These are phyloP conservation scores for Tiliqua scincoides DNA, from an alignment of 2,113 vertebrate species.

Conservation along the genomic window DNA sequence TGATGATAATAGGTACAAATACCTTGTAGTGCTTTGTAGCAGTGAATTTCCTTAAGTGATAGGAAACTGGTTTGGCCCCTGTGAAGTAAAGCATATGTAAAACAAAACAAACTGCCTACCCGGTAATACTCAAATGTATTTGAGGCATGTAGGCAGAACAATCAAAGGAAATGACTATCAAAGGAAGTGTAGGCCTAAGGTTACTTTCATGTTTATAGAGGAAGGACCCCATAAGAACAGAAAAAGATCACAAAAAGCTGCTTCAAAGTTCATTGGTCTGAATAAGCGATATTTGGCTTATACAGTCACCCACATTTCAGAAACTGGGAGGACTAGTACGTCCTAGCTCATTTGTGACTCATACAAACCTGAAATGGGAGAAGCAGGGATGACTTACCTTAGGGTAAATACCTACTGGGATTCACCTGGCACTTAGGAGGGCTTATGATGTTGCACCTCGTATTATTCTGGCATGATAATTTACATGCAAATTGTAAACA, in stretches of 20 bases:
- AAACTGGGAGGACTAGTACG: background rate
- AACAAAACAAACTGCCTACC: background rate
- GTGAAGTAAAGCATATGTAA: background rate
- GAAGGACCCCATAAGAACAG: background rate
- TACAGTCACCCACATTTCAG: background rate
- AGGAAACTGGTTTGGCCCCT: background rate
- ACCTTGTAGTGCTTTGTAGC: background rate
- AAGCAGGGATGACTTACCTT: background rate
- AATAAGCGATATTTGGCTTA: background rate
- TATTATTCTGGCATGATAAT: background rate
- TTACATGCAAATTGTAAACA: background rate
- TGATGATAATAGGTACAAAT: accelerated
- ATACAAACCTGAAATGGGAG: background rate
- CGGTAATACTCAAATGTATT: background rate
- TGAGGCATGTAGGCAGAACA: background rate
- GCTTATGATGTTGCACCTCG: background rate
- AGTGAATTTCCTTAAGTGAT: background rate
- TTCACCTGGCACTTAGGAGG: background rate
- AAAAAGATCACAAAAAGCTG: background rate
- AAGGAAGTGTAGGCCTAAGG: background rate
- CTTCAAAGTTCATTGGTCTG: background rate
- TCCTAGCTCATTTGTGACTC: background rate
- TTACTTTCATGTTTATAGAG: background rate
- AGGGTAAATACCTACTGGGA: too few species aligned
- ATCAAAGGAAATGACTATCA: background rate